These are phyloP conservation scores for Desmodus rotundus DNA, from an alignment of 2,113 vertebrate species.

Conservation along the genomic window DNA sequence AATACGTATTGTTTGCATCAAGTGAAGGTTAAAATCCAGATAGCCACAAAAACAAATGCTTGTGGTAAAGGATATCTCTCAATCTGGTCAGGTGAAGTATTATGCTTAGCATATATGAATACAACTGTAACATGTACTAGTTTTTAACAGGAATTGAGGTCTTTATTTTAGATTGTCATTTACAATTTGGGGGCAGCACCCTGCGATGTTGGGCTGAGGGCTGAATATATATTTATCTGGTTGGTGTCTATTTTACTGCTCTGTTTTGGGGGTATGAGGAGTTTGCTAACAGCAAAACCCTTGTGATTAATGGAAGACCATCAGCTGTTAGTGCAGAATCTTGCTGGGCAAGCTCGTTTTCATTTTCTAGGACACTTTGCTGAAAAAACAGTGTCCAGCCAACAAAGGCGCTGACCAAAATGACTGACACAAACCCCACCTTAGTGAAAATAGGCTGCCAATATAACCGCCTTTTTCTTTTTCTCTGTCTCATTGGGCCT, in stretches of 20 bases:
- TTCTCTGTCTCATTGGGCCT: conserved; percentile 92
- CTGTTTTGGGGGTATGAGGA: conserved; percentile 58
- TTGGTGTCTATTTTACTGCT: conserved; percentile 55
- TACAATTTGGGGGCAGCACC: conserved; percentile 69
- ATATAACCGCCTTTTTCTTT: conserved; percentile 94
- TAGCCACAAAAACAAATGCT: conserved; percentile 70
- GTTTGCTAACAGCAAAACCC: conserved; percentile 67
- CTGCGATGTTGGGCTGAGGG: conserved; percentile 75
- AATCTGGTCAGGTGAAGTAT: conserved; percentile 41
- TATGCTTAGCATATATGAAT: conserved; percentile 62
- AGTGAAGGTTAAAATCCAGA: conserved; percentile 75
- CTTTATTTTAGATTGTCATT: conserved; percentile 69
- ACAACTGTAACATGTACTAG: conserved; percentile 70
- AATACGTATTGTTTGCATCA: conserved; percentile 84
- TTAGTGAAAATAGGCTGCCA: conserved; percentile 94
- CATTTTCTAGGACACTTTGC: conserved; percentile 79
- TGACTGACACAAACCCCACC: conserved; percentile 87
- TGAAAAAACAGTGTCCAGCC: conserved; percentile 89
- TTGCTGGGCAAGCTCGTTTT: conserved; percentile 45
- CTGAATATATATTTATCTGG: conserved; percentile 65
- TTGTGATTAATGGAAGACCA: conserved; percentile 61
- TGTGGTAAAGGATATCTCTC: conserved; percentile 60
- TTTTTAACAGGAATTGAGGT: conserved; percentile 64
- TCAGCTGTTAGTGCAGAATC: conserved; percentile 61
- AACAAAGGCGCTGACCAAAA: conserved; percentile 86